Percentiles rank a stretch among this genome's conserved stretches.
phyloP scores from a whole-genome alignment of 2,888 invertebrate species.

The Dasypogon diadema region DNA sequence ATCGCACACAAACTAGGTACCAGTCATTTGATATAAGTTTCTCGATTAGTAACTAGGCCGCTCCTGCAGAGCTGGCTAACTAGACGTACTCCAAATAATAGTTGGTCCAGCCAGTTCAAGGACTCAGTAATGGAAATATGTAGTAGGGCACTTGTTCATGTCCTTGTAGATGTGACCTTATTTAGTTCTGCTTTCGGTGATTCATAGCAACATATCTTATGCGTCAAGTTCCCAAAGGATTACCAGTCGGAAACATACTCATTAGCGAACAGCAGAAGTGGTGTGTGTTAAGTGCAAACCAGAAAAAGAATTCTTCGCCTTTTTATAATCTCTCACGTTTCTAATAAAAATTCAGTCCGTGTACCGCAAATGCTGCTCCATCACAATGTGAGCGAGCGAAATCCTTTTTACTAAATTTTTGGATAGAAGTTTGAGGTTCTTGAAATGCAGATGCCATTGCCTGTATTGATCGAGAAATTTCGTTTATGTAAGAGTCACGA shows the following conservation, averaged over 20 bases:
- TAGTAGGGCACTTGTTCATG: not conserved
- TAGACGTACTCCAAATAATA: not conserved
- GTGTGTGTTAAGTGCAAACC: conserved; percentile 10
- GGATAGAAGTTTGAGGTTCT: not conserved
- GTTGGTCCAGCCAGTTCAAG: not conserved
- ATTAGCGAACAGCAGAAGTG: conserved; percentile 7
- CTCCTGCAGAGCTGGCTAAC: not conserved
- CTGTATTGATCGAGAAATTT: conserved; percentile 39
- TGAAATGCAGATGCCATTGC: conserved; percentile 35
- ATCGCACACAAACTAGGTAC: conserved; percentile 39
- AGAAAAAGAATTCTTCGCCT: not conserved
- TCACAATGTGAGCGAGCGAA: conserved; percentile 18
- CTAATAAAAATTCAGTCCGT: conserved; percentile 50
- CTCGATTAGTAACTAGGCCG: conserved; percentile 50
- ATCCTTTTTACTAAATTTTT: conserved; percentile 29
- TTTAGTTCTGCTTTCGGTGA: conserved; percentile 40
- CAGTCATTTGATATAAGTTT: conserved; percentile 49
- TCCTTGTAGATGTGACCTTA: conserved; percentile 40
- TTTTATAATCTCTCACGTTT: conserved; percentile 43
- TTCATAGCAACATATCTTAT: conserved; percentile 31
- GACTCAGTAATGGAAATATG: conserved; percentile 5
- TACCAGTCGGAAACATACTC: conserved; percentile 15
- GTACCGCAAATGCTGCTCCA: conserved; percentile 16
- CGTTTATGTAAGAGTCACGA: conserved; percentile 19
- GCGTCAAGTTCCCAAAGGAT: conserved; percentile 27